phyloP scores from a whole-genome alignment of 2,888 invertebrate species.

The Aphidoletes aphidimyza region DNA sequence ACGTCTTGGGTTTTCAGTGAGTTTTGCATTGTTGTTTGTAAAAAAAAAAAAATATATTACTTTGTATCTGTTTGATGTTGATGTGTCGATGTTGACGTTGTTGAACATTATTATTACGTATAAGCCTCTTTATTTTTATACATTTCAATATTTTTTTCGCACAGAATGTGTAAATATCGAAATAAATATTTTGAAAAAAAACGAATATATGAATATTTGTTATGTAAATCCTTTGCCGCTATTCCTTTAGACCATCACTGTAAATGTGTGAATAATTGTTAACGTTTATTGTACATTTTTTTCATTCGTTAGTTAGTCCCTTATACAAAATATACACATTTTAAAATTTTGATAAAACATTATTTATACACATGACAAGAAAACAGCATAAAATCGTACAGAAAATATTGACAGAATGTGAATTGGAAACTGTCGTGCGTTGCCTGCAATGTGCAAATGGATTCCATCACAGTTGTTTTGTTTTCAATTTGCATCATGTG shows the following conservation, averaged over 20 bases:
- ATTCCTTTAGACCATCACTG: not conserved
- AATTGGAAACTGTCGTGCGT: not conserved
- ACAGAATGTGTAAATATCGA: not conserved
- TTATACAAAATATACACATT: not conserved
- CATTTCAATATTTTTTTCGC: not conserved
- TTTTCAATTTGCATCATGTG: too few relatives aligned
- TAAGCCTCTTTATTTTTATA: not conserved
- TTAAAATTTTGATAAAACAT: constrained; percentile 12
- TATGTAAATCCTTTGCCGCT: not conserved
- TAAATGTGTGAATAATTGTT: constrained; percentile 27
- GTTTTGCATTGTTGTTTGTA: not conserved
- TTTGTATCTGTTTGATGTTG: constrained; percentile 19
- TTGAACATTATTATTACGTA: constrained; percentile 21
- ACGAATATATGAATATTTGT: not conserved
- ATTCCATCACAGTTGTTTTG: not conserved
- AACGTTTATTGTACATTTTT: not conserved
- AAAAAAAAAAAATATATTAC: constrained; percentile 7
- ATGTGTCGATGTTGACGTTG: constrained; percentile 6
- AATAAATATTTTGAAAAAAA: not conserved
- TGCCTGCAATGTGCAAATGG: not conserved
- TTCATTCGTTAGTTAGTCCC: not conserved
- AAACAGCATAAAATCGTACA: not conserved
- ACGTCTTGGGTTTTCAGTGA: not conserved
- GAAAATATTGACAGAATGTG: not conserved
- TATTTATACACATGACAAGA: not conserved